A percentile compares a stretch with the other conserved stretches of the same genome.
Conservation (phyloP, 2,113 vertebrate genomes). For the Scolopax mira region DNA sequence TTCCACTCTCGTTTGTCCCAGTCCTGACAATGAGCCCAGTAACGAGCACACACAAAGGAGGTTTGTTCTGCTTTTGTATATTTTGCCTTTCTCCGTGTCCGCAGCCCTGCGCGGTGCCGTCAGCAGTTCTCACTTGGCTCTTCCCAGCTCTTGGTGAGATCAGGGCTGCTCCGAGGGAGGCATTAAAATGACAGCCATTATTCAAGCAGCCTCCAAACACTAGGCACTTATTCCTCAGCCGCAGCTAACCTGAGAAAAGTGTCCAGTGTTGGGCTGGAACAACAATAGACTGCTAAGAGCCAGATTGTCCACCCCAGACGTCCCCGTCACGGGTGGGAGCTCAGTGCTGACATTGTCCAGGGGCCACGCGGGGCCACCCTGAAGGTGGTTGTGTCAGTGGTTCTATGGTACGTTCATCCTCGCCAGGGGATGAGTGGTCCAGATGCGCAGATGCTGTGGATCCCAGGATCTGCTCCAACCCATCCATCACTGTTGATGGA, state of each 20-base stretch:
- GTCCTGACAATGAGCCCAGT: neutral
- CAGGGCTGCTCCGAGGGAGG: neutral
- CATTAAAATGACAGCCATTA: neutral
- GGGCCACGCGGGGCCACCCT: neutral
- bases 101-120: neutral
- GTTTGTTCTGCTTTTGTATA: constrained; percentile 12
- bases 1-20: neutral
- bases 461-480: neutral
- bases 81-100: neutral
- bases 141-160: neutral
- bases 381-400: neutral
- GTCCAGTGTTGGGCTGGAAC: neutral
- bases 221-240: neutral
- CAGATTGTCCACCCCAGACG: neutral
- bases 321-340: neutral
- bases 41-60: neutral
- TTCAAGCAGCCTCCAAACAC: neutral
- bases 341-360: constrained; percentile 18
- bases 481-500: neutral
- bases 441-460: neutral
- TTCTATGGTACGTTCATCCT: neutral
- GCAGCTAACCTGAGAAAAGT: constrained; percentile 1
- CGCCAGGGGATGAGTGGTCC: neutral
- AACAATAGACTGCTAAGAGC: neutral
- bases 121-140: neutral